Percentiles rank a stretch among this genome's conserved stretches.
Evolutionary conservation across 30 jellyfish, hydroid and myxozoan species (phyloP).

Genomic region (Pseudorhiza aurosa): DNA sequence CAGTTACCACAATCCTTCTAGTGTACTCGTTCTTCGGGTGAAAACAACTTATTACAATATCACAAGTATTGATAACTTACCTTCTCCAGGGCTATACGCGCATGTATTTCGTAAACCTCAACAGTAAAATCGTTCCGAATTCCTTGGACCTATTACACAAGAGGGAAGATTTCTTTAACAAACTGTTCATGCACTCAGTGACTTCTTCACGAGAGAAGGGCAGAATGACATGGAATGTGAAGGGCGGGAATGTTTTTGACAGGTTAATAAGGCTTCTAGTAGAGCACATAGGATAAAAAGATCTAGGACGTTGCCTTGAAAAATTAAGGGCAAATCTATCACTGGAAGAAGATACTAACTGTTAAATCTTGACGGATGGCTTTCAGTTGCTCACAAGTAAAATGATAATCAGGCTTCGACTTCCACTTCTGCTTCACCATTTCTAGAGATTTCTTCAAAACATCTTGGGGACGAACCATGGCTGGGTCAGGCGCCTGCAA

Average conservation of each 20-base stretch:
- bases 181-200: too few relatives aligned
- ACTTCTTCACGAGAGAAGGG: too few relatives aligned
- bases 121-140: constrained; percentile 92
- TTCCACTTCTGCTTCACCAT: constrained; percentile 85
- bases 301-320: too few relatives aligned
- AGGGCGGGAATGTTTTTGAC: too few relatives aligned
- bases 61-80: too few relatives aligned
- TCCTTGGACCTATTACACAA: constrained; percentile 98
- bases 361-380: constrained; percentile 98
- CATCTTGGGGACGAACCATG: constrained; percentile 93
- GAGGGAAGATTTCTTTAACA: not conserved
- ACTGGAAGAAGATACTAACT: constrained; percentile 46
- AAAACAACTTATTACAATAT: too few relatives aligned
- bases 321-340: too few relatives aligned
- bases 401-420: constrained; percentile 88
- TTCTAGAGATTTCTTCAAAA: constrained; percentile 70
- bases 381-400: constrained; percentile 95
- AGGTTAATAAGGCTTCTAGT: too few relatives aligned
- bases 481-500: constrained; percentile 99
- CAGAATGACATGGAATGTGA: too few relatives aligned
- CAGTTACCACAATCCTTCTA: too few relatives aligned
- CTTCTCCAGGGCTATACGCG: constrained; percentile 97
- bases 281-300: too few relatives aligned
- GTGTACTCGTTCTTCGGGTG: too few relatives aligned
- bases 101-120: constrained; percentile 98